These are phyloP conservation scores for Sebastes itinus DNA, from an alignment of 2,797 vertebrate species.

Conservation along the genomic window DNA sequence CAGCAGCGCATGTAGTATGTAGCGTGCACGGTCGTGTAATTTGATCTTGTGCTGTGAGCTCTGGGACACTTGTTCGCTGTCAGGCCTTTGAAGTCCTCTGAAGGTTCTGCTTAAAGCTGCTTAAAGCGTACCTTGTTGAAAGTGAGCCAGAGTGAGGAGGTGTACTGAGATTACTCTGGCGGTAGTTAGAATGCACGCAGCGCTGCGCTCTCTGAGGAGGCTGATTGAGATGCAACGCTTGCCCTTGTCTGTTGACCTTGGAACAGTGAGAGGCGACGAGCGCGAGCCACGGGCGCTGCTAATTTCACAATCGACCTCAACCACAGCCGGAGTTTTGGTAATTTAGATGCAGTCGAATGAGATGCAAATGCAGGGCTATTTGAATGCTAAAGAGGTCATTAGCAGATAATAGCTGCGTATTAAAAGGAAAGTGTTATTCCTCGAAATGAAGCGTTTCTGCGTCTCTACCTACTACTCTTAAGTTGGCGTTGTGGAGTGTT, in stretches of 20 bases:
- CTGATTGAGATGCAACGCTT: slow-evolving; percentile 56
- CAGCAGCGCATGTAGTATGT: slow-evolving; percentile 1
- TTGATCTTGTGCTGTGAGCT: slow-evolving; percentile 38
- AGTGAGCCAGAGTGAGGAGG: slow-evolving; percentile 54
- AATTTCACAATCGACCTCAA: slow-evolving; percentile 36
- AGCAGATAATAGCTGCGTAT: slow-evolving; percentile 70
- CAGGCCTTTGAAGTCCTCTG: slow-evolving; percentile 70
- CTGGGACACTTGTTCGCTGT: slow-evolving; percentile 52
- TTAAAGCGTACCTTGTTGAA: slow-evolving; percentile 67
- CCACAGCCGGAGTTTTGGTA: neutral
- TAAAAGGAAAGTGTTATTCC: slow-evolving; percentile 72
- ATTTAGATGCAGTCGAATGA: slow-evolving; percentile 53
- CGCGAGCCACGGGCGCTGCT: slow-evolving; percentile 9
- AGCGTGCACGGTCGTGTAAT: slow-evolving; percentile 24
- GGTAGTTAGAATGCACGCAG: slow-evolving; percentile 50
- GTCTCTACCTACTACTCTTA: slow-evolving; percentile 77
- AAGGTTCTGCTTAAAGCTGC: slow-evolving; percentile 70
- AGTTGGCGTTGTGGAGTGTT: slow-evolving; percentile 76
- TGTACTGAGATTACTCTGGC: slow-evolving; percentile 52
- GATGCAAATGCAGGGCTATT: slow-evolving; percentile 67
- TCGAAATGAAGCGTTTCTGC: slow-evolving; percentile 69
- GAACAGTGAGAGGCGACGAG: slow-evolving; percentile 43
- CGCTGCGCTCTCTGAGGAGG: slow-evolving; percentile 45
- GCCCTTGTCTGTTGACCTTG: slow-evolving; percentile 72
- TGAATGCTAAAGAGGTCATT: slow-evolving; percentile 79